Conservation (phyloP, 2,113 vertebrate species). For the Azemiops feae region DNA sequence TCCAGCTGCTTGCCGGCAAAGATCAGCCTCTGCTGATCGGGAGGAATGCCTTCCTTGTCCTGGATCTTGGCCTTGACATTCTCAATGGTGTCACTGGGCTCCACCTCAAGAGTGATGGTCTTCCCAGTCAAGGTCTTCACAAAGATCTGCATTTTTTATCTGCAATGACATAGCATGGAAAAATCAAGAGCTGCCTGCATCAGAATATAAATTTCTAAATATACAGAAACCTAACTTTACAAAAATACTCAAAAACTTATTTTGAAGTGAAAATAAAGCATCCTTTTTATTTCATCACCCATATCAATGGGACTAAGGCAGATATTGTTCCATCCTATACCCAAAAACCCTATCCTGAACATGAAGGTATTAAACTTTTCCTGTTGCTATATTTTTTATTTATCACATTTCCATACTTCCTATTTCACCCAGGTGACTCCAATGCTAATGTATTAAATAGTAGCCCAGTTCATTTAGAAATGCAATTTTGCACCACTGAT, state of each 20-base stretch:
- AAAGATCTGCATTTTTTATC: conserved; percentile 71
- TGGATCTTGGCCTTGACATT: conserved; percentile 69
- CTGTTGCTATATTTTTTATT: neutral
- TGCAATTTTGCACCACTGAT: neutral
- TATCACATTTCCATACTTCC: neutral
- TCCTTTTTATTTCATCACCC: neutral
- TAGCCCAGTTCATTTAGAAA: neutral
- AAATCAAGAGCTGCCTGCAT: neutral
- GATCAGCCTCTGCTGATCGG: conserved; percentile 67
- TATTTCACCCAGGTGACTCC: neutral
- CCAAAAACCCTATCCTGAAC: neutral
- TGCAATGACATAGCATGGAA: neutral
- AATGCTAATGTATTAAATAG: neutral
- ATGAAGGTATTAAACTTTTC: neutral
- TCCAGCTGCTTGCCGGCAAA: conserved; percentile 67
- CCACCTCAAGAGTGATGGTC: conserved; percentile 54
- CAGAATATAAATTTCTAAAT: no score
- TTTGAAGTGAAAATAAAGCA: neutral
- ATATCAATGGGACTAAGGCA: neutral
- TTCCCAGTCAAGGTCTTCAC: conserved; percentile 69
- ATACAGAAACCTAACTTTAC: neutral
- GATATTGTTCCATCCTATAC: neutral
- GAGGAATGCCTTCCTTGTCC: conserved; percentile 66
- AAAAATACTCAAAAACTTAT: neutral
- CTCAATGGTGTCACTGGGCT: conserved; percentile 23